A percentile compares a stretch with the other conserved stretches of the same genome.
phyloP scores from a whole-genome alignment of 1,140 invertebrate species.

The Apis cerana region DNA sequence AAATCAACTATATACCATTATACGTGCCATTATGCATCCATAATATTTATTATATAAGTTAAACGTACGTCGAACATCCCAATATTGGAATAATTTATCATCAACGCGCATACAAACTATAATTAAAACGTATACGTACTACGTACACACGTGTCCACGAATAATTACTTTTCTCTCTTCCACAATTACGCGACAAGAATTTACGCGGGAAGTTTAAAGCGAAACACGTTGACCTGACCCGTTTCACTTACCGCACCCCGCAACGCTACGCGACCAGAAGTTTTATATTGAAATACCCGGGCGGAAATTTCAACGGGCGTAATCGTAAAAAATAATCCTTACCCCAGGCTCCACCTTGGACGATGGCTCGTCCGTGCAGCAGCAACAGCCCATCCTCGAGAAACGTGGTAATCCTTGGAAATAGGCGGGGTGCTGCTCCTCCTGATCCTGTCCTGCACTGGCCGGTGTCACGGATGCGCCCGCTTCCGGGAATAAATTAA shows the following conservation, averaged over 20 bases:
- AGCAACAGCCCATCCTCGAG: conserved; percentile 69
- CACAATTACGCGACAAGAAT: neutral
- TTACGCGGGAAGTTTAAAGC: neutral
- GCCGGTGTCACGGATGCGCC: conserved; percentile 37
- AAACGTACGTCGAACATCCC: too few species aligned
- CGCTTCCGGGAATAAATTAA: conserved; percentile 51
- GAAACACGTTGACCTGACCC: neutral
- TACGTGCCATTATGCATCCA: too few species aligned
- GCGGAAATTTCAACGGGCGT: neutral
- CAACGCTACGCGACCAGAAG: neutral
- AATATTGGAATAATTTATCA: neutral
- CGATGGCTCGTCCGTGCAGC: conserved; percentile 67
- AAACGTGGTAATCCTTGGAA: conserved; percentile 37
- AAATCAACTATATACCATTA: too few species aligned
- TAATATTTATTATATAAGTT: too few species aligned
- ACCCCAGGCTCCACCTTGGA: conserved; percentile 70
- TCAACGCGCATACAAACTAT: neutral
- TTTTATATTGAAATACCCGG: conserved; percentile 17
- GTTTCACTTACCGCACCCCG: neutral
- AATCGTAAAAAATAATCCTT: conserved; percentile 50
- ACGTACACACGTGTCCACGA: neutral
- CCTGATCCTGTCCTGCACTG: conserved; percentile 26
- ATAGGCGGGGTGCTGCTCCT: conserved; percentile 36
- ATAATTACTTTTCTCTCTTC: neutral
- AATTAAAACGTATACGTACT: too few species aligned